phyloP scores from a whole-genome alignment of 1,140 invertebrate genomes.

The Drosophila ironensis region DNA sequence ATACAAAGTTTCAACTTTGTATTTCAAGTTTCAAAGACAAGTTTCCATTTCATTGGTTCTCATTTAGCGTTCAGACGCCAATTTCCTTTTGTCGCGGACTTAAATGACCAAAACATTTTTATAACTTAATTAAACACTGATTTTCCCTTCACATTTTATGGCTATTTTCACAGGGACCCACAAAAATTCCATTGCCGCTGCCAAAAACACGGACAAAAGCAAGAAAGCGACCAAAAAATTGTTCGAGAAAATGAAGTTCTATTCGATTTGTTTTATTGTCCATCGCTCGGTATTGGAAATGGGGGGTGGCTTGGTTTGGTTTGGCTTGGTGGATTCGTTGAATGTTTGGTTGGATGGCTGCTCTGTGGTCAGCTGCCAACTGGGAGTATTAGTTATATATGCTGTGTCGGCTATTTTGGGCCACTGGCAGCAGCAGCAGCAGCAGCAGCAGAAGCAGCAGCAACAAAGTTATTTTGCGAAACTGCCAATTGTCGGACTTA shows the following conservation, averaged over 20 bases:
- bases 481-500: constrained; percentile 69
- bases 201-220: neutral
- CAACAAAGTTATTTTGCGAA: constrained; percentile 65
- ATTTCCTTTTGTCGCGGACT: constrained; percentile 7
- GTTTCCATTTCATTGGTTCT: constrained; percentile 23
- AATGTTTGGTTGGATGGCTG: constrained; percentile 28
- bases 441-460: constrained; percentile 19
- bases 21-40: no score
- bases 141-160: constrained; percentile 67
- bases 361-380: constrained; percentile 64
- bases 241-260: constrained; percentile 65
- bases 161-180: constrained; percentile 50
- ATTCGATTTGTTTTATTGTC: constrained; percentile 77
- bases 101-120: constrained; percentile 71
- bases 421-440: constrained; percentile 17
- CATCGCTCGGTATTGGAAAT: constrained; percentile 30
- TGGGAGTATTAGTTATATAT: constrained; percentile 66
- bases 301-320: no score
- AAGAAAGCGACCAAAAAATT: constrained; percentile 20
- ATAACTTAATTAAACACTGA: constrained; percentile 78
- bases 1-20: no score
- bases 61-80: neutral
- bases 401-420: constrained; percentile 63
- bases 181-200: constrained; percentile 1
- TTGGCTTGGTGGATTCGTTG: constrained; percentile 12